Conservation (phyloP, 2,113 vertebrate genomes). For the Bostrychus sinensis region DNA sequence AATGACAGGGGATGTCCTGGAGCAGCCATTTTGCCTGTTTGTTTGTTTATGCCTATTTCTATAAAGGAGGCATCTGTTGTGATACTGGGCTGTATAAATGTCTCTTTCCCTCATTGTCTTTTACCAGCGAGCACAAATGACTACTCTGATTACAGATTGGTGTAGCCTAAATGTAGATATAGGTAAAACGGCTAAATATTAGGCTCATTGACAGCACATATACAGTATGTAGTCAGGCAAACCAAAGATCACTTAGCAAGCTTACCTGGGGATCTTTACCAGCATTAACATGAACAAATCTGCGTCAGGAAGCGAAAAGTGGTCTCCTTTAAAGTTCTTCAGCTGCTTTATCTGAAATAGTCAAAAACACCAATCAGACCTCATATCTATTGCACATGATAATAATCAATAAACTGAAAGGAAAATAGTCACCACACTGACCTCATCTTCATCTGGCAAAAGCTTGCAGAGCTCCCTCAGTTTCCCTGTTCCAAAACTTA, state of each 20-base stretch:
- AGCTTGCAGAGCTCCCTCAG: conserved; percentile 80
- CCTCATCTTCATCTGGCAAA: conserved; percentile 82
- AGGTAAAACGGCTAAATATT: too few species aligned
- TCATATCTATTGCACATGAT: neutral
- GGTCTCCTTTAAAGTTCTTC: conserved; percentile 71
- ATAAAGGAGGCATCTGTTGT: too few species aligned
- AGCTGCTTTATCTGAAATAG: conserved; percentile 74
- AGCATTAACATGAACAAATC: conserved; percentile 82
- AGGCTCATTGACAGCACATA: too few species aligned
- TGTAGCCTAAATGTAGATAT: too few species aligned
- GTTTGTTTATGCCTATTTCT: too few species aligned
- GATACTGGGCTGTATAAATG: too few species aligned
- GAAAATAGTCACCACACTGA: conserved; percentile 23
- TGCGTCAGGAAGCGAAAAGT: conserved; percentile 71
- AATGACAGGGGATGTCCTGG: too few species aligned
- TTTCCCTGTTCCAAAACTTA: conserved; percentile 76
- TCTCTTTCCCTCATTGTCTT: too few species aligned
- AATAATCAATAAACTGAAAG: neutral
- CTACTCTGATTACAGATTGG: too few species aligned
- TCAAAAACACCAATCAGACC: neutral
- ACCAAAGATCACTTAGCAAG: neutral
- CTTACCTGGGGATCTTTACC: conserved; percentile 78
- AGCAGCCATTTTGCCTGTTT: too few species aligned
- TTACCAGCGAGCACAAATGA: too few species aligned
- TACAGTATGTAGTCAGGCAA: too few species aligned